Base-by-base conservation (phyloP, 2,113 vertebrate genomes). In the Scartelaos histophorus region DNA sequence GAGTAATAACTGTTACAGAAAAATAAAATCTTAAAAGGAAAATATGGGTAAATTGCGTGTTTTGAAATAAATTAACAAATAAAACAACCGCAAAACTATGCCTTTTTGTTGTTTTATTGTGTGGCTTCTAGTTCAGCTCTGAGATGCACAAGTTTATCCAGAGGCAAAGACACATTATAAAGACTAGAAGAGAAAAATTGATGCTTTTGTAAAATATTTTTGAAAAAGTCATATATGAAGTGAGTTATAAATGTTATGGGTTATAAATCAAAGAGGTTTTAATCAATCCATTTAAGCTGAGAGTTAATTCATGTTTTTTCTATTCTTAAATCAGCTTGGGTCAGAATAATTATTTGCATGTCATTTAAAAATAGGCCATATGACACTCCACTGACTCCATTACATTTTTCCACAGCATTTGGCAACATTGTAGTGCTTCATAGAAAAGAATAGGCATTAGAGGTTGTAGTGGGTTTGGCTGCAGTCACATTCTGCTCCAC, bases 11-110 rank as follows among this genome's bases (percentile, higher is more conserved):
- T 93, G 92, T 93, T 92, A 92, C 91, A 92, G 91, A 92, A 93
- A 92, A 91, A 89, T 89, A 91, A 90, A 91, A 87, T 80, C 34
- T 86, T 87, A 88, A 93, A 92, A 93, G 90, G 91, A 92, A 90
- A 91, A 93, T 92, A 93, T 94, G 92, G 93, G 92, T 94, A 94
- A 93, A 89, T 92, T 93, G 91, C 91, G 93, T 94, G 93, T 94
- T 93, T 94, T 93, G 91, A 93, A 93, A 93, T 93, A 93, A 94
- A 93, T 92, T 88, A 91, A 91, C 87, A 90, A 93, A 92, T 92
- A 92, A 93, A 93, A 91, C 88, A 88, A 91, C 87, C 90, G 90
- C 91, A 91, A 93, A 93, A 92, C 86, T 82, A 90, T 71, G 66
- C 38, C 1, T 62, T 5, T 29, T 24, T 66, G 67, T 75, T 0